Percentiles rank a stretch among this genome's conserved stretches.
Conservation (phyloP, 2,888 invertebrate genomes). For the Synergus gifuensis region DNA sequence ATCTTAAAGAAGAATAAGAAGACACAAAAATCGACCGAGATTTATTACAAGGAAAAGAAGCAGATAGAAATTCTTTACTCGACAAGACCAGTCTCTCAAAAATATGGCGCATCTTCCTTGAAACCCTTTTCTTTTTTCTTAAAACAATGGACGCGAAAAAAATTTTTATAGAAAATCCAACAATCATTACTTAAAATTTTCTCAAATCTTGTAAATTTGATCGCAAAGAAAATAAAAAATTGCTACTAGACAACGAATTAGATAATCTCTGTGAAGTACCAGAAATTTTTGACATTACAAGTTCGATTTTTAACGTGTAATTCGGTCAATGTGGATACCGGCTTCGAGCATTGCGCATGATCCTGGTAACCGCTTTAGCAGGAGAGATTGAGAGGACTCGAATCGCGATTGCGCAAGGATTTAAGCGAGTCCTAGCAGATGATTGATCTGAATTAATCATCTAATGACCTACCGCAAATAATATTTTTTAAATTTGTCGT, state of each 20-base stretch:
- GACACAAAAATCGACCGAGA: too few species aligned
- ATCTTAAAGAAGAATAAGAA: background rate
- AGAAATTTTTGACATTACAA: background rate
- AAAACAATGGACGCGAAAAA: background rate
- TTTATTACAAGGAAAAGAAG: background rate
- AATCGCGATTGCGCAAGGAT: slow-evolving; percentile 53
- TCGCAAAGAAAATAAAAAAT: background rate
- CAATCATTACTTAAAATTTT: background rate
- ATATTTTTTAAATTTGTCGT: background rate
- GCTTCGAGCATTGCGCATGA: slow-evolving; percentile 56
- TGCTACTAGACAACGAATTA: background rate
- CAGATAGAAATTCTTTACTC: background rate
- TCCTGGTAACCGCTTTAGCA: slow-evolving; percentile 50
- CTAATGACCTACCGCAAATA: slow-evolving; percentile 37
- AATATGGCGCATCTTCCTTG: background rate
- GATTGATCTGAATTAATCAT: slow-evolving; percentile 54
- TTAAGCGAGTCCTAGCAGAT: slow-evolving; percentile 52
- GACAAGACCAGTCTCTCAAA: background rate
- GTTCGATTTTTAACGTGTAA: slow-evolving; percentile 48
- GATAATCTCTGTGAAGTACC: background rate
- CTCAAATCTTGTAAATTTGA: background rate
- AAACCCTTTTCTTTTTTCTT: background rate
- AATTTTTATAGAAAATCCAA: background rate
- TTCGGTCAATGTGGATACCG: slow-evolving; percentile 58
- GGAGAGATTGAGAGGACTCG: slow-evolving; percentile 51